These are phyloP conservation scores for Danio aesculapii DNA, from an alignment of 2,797 vertebrate genomes.

Conservation along the genomic window DNA sequence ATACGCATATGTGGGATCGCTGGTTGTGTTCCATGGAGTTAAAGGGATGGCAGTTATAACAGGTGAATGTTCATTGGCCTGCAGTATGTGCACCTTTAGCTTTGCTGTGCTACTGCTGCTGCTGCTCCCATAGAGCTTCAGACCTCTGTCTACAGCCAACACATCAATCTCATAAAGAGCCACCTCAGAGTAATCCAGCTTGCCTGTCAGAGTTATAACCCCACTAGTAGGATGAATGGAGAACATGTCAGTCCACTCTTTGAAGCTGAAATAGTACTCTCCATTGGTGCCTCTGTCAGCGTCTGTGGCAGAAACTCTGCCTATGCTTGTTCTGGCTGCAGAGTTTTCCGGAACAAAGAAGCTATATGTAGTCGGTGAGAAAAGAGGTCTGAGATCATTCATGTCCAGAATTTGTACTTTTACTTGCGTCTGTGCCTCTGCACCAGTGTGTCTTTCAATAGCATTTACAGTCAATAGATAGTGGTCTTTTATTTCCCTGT, in stretches of 20 bases:
- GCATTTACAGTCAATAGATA: conserved; percentile 83
- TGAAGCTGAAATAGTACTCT: conserved; percentile 88
- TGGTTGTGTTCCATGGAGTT: conserved; percentile 76
- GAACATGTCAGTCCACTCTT: conserved; percentile 84
- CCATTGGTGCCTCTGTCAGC: conserved; percentile 88
- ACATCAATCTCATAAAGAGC: conserved; percentile 84
- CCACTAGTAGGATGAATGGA: conserved; percentile 89
- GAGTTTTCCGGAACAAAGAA: conserved; percentile 85
- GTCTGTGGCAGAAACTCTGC: conserved; percentile 85
- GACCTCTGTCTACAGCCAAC: conserved; percentile 85
- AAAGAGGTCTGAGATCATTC: conserved; percentile 86
- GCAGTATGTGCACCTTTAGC: conserved; percentile 80
- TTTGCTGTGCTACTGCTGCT: conserved; percentile 85
- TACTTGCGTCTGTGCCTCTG: conserved; percentile 79
- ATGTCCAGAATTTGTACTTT: conserved; percentile 85
- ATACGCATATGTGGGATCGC: conserved; percentile 79
- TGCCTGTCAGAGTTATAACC: conserved; percentile 80
- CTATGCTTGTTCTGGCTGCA: conserved; percentile 82
- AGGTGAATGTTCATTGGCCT: conserved; percentile 81
- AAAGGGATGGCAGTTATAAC: conserved; percentile 76
- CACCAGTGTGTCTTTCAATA: conserved; percentile 79
- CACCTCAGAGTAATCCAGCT: conserved; percentile 79
- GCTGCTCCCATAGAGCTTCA: conserved; percentile 84
- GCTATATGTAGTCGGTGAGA: conserved; percentile 86
- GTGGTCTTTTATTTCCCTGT: conserved; percentile 85